Percentiles rank a stretch among this genome's conserved stretches.
Conservation (phyloP, 2,797 vertebrate genomes). For the Thamnophis elegans region DNA sequence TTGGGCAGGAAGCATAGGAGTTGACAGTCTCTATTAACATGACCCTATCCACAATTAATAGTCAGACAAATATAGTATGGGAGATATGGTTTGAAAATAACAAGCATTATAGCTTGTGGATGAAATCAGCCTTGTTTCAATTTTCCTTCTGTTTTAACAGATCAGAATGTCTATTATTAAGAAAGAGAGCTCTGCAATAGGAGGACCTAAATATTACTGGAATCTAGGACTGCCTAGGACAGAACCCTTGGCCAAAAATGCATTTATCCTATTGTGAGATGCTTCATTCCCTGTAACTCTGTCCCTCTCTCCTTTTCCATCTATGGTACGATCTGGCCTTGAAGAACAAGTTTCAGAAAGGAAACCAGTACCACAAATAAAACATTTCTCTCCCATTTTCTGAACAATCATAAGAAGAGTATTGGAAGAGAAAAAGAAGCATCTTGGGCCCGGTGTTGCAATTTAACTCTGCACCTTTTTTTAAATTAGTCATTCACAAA, state of each 20-base stretch:
- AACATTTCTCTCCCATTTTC: not conserved
- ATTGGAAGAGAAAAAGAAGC: not conserved
- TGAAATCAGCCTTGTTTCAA: not conserved
- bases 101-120: not conserved
- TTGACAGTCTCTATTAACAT: not conserved
- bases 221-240: not conserved
- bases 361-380: not conserved
- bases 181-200: not conserved
- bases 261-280: not conserved
- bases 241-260: not conserved
- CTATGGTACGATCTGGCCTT: not conserved
- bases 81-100: not conserved
- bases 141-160: not conserved
- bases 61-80: not conserved
- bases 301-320: not conserved
- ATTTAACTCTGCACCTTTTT: not conserved
- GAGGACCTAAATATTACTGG: not conserved
- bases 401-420: not conserved
- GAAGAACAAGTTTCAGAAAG: not conserved
- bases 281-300: not conserved
- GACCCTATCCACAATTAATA: not conserved
- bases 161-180: not conserved
- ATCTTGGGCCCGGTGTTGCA: not conserved
- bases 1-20: not conserved
- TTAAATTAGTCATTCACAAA: slow-evolving; percentile 13